Base-by-base conservation (phyloP, 2,888 invertebrate genomes). In the Teleiodes luculella region DNA sequence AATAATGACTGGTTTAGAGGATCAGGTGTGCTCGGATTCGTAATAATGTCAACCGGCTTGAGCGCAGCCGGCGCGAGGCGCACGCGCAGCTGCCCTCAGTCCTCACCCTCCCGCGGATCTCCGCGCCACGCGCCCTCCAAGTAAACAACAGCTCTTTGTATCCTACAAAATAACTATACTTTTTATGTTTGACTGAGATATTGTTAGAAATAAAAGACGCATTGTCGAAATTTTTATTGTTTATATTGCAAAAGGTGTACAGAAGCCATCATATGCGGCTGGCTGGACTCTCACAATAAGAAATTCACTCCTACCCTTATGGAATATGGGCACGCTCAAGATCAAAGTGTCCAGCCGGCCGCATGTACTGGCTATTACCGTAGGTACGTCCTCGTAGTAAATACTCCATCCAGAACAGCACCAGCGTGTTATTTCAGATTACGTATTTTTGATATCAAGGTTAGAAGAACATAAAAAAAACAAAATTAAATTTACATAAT, bases 21-120 rank as follows among this genome's bases (percentile, higher is more conserved):
- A 84, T 87, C 86, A 87, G 87, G 88, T 87, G 86, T 80, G 87
- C 76, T 68, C 72, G 78, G 86, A 86, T 86, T 88, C 85, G 77
- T 82, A 78, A 75, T 78, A 80, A 83, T 86, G 84, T 86, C 85
- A 82, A 82, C 78, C 72, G 80, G 78, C 70, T 76, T 65, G 70
- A 62, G 74, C 71, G 80, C 88, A 86, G 82, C 86, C 86, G 74
- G 71, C 51, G 75, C 83, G 70, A 86, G 74, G 71, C 51, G 75
- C 83, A 69, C 73, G 76, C 77, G 85, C 87, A 85, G 87, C 87
- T 85, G 88, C 76, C 74, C 62, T 56, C 61, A 63, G 70, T 78
- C 83, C 67, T 24, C 67, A 57, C 78, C 73, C 77, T 75, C 73
- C 71, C 73, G 18, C 39, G 66, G 69, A 63, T 79, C 71, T 70